Evolutionary conservation across 2,888 invertebrate species (phyloP).

Genomic region (Drosophila merina): DNA sequence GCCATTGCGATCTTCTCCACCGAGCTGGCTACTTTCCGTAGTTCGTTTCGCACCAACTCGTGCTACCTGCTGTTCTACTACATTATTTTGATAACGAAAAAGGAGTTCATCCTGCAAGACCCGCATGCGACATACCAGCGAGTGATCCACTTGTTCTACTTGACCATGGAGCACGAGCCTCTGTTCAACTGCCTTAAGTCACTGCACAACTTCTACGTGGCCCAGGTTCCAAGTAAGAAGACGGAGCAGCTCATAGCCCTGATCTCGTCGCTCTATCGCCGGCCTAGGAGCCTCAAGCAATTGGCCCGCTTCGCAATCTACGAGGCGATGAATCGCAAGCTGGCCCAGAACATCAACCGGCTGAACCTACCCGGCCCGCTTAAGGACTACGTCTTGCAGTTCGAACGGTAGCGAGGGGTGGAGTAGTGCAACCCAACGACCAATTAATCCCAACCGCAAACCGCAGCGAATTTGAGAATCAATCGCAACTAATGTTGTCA

Average conservation of each 20-base stretch:
- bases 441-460: constrained; percentile 44
- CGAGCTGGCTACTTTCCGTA: constrained; percentile 83
- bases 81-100: constrained; percentile 88
- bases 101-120: constrained; percentile 87
- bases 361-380: constrained; percentile 88
- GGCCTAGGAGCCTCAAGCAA: constrained; percentile 89
- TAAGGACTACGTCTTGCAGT: constrained; percentile 89
- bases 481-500: constrained; percentile 55
- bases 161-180: constrained; percentile 88
- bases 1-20: constrained; percentile 83
- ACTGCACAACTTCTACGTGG: constrained; percentile 87
- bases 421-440: constrained; percentile 45
- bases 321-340: constrained; percentile 87
- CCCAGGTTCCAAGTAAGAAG: constrained; percentile 87
- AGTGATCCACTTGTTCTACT: constrained; percentile 87
- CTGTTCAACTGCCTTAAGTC: constrained; percentile 89
- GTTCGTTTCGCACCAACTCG: constrained; percentile 84
- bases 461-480: constrained; percentile 54
- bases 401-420: constrained; percentile 84
- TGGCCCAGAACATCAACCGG: constrained; percentile 88
- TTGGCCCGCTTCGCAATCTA: constrained; percentile 89
- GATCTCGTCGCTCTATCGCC: constrained; percentile 87
- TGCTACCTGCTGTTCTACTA: constrained; percentile 88
- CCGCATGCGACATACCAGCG: constrained; percentile 87
- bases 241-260: constrained; percentile 87